Percentiles rank a stretch among this genome's conserved stretches.
Evolutionary conservation across 1,140 invertebrate species (phyloP).

Genomic region (Sinonovacula constricta): DNA sequence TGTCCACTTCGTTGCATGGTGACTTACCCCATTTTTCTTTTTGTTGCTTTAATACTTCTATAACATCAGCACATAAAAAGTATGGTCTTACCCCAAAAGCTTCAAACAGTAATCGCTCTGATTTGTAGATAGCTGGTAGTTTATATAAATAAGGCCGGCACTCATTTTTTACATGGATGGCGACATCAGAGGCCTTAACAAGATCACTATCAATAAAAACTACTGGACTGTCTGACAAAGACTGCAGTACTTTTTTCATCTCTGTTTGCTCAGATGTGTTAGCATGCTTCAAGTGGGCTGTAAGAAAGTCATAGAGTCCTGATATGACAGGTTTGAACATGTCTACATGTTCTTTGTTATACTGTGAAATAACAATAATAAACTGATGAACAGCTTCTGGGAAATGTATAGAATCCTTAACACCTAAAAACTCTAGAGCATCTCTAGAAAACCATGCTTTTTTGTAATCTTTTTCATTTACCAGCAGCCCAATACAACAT

Average conservation of each 20-base stretch:
- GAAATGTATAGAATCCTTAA: neutral
- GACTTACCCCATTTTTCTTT: neutral
- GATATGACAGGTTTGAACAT: neutral
- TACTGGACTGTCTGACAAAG: too few relatives aligned
- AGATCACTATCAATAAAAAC: slow-evolving; percentile 38
- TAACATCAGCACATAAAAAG: slow-evolving; percentile 36
- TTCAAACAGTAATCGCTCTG: slow-evolving; percentile 37
- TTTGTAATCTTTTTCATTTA: too few relatives aligned
- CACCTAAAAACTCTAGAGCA: too few relatives aligned
- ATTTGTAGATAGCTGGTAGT: slow-evolving; percentile 5
- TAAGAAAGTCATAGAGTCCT: neutral
- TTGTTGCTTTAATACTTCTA: slow-evolving; percentile 5
- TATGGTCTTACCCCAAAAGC: slow-evolving; percentile 47
- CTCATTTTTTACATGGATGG: slow-evolving; percentile 28
- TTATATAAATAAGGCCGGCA: slow-evolving; percentile 58
- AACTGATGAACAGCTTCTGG: neutral
- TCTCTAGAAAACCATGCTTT: too few relatives aligned
- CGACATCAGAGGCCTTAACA: slow-evolving; percentile 46
- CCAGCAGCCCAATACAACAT: too few relatives aligned
- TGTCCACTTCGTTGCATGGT: neutral
- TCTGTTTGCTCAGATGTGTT: neutral
- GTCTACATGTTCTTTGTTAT: too few relatives aligned
- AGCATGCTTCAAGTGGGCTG: neutral
- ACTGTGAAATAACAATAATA: neutral
- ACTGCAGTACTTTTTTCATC: neutral